Base-by-base conservation (phyloP, 2,113 vertebrate genomes). In the Centropus bengalensis region DNA sequence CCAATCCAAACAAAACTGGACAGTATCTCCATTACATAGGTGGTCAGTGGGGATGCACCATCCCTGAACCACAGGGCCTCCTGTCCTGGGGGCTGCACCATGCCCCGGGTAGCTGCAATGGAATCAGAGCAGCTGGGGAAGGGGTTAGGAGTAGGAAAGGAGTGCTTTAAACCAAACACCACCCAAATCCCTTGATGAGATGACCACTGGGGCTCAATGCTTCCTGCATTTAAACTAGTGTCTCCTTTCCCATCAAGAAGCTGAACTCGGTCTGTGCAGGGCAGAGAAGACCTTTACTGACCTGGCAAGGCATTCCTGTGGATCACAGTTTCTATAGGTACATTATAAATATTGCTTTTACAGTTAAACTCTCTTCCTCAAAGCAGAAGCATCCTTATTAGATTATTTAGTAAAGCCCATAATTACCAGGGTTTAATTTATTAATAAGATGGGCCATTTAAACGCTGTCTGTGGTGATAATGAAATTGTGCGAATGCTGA, bases 391-490 rank as follows among this genome's bases (percentile, higher is more conserved):
- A 1, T 27, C 20, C 47, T 74, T 67, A 90, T 45, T 83, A 70
- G 63, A 49, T 91, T 93, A 88, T 67, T 88, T 59, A 86, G 88
- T 79, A 86, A 93, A 90, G 20, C 44, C 47, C 40, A 22, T 81
- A 86, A 93, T 86, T 90, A 88, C 18, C 80, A 67, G 45, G 10
- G 24, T 83, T 83, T 91, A 79, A 73, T 81, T 94, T 81, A 67
- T 80, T 86, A 88, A 74, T 21, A 54, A 91, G 68, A 64, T 9
- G 20, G 24, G 42, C 33, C 81, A 81, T 80, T 90, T 77, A 69
- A 89, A 63, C 32, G n/a, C 33, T 51, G 26, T 33, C 59, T 80
- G 70, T 83, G 52, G 51, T 42, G 63, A 44, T 67, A 76, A 86
- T 52, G 26, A 86, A 88, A 88, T 18, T 17, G 76, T 82, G 23